Evolutionary conservation across 2,113 vertebrate species (phyloP), one percentile per base, ranked within the genome.

Genomic region (Tragelaphus buxtoni): DNA sequence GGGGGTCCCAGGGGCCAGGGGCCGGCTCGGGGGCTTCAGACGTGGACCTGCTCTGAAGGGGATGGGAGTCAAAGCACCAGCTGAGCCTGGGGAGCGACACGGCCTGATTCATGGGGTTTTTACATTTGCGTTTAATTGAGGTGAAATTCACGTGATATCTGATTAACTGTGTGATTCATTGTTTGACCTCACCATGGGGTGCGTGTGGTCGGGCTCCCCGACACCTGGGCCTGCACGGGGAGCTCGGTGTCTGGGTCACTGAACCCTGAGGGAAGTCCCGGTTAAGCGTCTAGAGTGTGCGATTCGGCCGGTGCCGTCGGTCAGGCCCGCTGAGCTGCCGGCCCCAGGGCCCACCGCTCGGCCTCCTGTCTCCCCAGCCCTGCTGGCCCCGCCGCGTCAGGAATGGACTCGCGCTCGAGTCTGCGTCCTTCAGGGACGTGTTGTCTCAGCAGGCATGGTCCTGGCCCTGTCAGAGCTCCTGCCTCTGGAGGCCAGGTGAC

Each of bases 371-470:
- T 55, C 35, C 35, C 2, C 0, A 26, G 11, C 6, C 1, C 35
- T 9, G n/a, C 14, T 26, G 42, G 16, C 18, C 18, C 26, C 9
- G 39, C 39, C 39, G 39, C 9, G 0, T n/a, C 11, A 7, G 9
- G 30, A 11, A 13, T 3, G 47, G 65, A 3, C 16, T 24, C 14
- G 0, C 4, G 13, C 7, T 13, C 17, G 22, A 11, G 88, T 47
- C 53, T 14, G 51, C 5, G 8, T 4, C 35, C 53, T n/a, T 18
- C 28, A 5, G 32, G 3, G 39, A 35, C 4, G 0, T 2, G 5
- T 1, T 20, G 39, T 30, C 30, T 6, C 28, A 1, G 16, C 9
- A 0, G 9, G 5, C 0, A 5, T 9, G n/a, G 65, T 20, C n/a
- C 65, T 18, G 56, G 65, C 53, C 47, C 61, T 8, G 4, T 79